These are phyloP conservation scores for Caradrina kadenii DNA, from an alignment of 2,888 invertebrate genomes.

Conservation along the genomic window DNA sequence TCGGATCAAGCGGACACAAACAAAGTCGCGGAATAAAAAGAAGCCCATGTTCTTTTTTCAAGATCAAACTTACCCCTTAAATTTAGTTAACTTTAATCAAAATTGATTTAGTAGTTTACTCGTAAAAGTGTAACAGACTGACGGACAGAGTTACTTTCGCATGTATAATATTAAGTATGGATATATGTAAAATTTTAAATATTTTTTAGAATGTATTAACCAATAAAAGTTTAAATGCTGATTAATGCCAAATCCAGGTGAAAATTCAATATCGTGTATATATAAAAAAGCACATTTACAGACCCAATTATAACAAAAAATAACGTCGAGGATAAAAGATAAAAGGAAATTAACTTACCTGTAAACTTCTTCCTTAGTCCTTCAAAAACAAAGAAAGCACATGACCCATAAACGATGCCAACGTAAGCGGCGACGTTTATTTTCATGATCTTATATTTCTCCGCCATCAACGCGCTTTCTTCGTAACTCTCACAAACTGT, in stretches of 20 bases:
- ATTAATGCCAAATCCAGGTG: not conserved
- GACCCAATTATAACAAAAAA: not conserved
- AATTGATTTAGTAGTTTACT: too few relatives aligned
- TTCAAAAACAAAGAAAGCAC: constrained; percentile 78
- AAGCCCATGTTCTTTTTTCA: too few relatives aligned
- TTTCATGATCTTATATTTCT: constrained; percentile 80
- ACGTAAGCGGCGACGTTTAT: constrained; percentile 79
- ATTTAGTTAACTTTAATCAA: too few relatives aligned
- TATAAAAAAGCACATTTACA: not conserved
- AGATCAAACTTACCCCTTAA: too few relatives aligned
- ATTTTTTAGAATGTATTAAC: too few relatives aligned
- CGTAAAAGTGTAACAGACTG: too few relatives aligned
- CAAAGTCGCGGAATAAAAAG: too few relatives aligned
- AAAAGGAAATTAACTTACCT: constrained; percentile 67
- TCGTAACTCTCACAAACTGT: constrained; percentile 78
- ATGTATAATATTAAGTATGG: too few relatives aligned
- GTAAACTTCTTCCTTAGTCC: constrained; percentile 77
- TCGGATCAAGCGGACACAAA: too few relatives aligned
- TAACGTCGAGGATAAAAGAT: not conserved
- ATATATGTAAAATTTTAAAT: too few relatives aligned
- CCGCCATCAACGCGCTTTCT: constrained; percentile 70
- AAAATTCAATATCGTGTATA: not conserved
- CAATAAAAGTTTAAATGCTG: not conserved
- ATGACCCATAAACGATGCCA: constrained; percentile 74
- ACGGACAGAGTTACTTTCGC: too few relatives aligned